Evolutionary conservation across 2,113 vertebrate genomes (phyloP).

Genomic region (Antigone vipio): DNA sequence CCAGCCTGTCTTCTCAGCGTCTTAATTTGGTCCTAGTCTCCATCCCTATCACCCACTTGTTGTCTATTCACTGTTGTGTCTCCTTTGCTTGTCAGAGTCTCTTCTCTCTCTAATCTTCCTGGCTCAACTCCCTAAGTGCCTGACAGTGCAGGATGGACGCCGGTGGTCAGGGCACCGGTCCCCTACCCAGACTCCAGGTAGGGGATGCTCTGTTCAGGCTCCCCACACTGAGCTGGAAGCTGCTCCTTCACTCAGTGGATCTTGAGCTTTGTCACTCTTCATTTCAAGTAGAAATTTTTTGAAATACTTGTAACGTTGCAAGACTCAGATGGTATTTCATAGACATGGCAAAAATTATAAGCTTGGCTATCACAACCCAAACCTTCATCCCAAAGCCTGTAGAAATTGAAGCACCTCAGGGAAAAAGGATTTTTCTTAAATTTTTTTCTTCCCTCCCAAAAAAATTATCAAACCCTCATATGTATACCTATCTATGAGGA

Average conservation of each 20-base stretch:
- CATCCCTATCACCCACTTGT: neutral
- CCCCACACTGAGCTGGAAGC: neutral
- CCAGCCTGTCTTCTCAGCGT: neutral
- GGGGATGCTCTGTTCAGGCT: neutral
- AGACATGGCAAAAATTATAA: neutral
- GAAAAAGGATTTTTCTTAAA: neutral
- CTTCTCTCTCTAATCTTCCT: neutral
- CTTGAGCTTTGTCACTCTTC: neutral
- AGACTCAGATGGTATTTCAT: neutral
- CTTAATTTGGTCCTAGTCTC: neutral
- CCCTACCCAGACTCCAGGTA: neutral
- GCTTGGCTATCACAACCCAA: neutral
- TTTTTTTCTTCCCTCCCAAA: fast-evolving
- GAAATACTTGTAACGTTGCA: neutral
- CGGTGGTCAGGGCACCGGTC: neutral
- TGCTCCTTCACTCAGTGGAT: neutral
- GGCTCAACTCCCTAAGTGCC: neutral
- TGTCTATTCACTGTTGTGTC: neutral
- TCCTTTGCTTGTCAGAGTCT: neutral
- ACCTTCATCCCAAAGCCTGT: neutral
- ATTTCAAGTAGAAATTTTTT: neutral
- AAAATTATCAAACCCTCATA: neutral
- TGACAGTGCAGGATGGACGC: no score
- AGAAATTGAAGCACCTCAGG: neutral
- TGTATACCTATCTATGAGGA: neutral